Percentiles rank a stretch among this genome's conserved stretches.
These are phyloP conservation scores for Phoebastria nigripes DNA, from an alignment of 2,797 vertebrate genomes.

Conservation along the genomic window DNA sequence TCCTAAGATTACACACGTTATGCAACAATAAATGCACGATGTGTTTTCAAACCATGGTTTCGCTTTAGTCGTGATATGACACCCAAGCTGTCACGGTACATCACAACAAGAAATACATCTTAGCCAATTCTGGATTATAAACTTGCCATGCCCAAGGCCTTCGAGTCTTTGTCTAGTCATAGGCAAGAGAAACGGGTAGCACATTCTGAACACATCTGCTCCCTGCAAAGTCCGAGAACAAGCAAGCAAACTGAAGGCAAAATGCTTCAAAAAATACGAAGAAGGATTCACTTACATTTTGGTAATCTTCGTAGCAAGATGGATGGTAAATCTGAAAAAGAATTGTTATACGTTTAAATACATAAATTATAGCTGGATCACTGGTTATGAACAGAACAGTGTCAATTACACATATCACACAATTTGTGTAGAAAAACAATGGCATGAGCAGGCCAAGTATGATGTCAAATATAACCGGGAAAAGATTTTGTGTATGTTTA, in stretches of 20 bases:
- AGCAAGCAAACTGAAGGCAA: neutral
- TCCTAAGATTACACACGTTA: accelerated
- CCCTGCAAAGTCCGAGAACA: neutral
- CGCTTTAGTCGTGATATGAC: neutral
- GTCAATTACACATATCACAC: neutral
- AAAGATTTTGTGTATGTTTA: neutral
- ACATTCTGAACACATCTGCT: neutral
- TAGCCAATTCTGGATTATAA: neutral
- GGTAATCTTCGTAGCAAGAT: conserved; percentile 95
- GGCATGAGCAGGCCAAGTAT: neutral
- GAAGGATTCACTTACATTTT: conserved; percentile 85
- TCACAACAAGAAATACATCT: neutral
- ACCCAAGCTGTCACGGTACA: neutral
- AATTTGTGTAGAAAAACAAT: neutral
- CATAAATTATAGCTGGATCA: neutral
- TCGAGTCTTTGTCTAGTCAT: neutral
- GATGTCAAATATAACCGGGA: neutral
- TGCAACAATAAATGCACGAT: neutral
- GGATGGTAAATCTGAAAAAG: conserved; percentile 92
- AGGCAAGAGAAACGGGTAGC: neutral
- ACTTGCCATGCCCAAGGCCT: neutral
- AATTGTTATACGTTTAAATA: neutral
- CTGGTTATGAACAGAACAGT: neutral
- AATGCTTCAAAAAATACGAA: neutral
- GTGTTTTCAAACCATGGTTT: neutral